phyloP scores from a whole-genome alignment of 2,888 invertebrate genomes.

The Lymantria dispar region DNA sequence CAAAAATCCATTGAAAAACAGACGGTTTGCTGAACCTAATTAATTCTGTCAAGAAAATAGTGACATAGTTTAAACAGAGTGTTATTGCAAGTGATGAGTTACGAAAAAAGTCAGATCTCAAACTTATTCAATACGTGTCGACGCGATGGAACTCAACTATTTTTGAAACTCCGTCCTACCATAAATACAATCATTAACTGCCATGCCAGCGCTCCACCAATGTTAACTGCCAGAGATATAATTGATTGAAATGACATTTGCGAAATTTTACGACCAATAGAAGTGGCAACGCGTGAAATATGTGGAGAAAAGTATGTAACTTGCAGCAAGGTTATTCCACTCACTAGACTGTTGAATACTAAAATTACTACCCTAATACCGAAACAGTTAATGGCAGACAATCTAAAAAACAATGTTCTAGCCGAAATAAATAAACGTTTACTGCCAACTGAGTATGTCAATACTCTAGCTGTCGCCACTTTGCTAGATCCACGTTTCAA shows the following conservation, averaged over 20 bases:
- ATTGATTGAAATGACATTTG: conserved; percentile 5
- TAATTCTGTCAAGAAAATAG: conserved; percentile 30
- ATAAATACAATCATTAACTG: background rate
- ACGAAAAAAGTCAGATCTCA: conserved; percentile 28
- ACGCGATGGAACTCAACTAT: conserved; percentile 13
- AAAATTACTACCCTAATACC: background rate
- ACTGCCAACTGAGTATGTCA: conserved; percentile 6
- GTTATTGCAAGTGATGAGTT: conserved; percentile 29
- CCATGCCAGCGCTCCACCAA: too few relatives aligned
- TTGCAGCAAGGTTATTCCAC: conserved; percentile 7
- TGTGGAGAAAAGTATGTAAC: conserved; percentile 9
- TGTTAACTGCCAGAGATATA: conserved; percentile 14
- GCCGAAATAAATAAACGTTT: conserved; percentile 18
- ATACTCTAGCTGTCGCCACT: conserved; percentile 6
- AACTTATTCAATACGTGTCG: conserved; percentile 30
- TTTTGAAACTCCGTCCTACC: background rate
- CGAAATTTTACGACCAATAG: too few relatives aligned
- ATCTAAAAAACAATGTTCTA: conserved; percentile 3
- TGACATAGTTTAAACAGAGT: conserved; percentile 34
- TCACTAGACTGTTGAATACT: too few relatives aligned
- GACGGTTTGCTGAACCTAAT: conserved; percentile 3
- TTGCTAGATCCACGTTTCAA: conserved; percentile 8
- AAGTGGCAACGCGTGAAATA: conserved; percentile 5
- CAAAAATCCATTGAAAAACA: background rate
- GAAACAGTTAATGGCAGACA: too few relatives aligned